Conservation (phyloP, 2,797 vertebrate species). For the Tragopan temminckii region DNA sequence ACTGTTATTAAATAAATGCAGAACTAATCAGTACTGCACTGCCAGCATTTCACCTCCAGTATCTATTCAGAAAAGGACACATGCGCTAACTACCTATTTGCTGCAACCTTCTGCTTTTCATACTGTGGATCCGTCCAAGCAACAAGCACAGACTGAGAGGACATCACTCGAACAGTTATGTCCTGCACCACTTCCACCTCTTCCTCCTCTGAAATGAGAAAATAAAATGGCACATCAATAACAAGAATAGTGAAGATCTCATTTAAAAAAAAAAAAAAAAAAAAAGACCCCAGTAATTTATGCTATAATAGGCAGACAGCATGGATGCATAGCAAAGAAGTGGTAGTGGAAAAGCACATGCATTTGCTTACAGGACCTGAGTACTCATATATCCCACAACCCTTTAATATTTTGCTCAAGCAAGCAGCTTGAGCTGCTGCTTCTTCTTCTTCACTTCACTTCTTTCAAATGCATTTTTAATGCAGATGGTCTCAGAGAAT, state of each 20-base stretch:
- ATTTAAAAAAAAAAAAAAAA: not conserved
- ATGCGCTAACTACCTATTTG: conserved; percentile 73
- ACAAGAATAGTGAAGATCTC: not conserved
- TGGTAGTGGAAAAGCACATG: not conserved
- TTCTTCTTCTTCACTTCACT: too few species aligned
- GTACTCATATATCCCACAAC: not conserved
- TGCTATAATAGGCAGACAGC: not conserved
- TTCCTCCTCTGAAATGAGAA: conserved; percentile 87
- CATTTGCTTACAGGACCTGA: not conserved
- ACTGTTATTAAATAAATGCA: not conserved
- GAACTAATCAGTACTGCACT: not conserved
- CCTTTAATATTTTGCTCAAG: not conserved
- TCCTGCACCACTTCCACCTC: conserved; percentile 89
- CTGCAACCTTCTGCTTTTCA: conserved; percentile 85
- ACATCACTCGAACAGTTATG: conserved; percentile 93
- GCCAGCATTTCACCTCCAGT: not conserved
- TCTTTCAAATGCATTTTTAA: not conserved
- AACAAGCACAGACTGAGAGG: conserved; percentile 94
- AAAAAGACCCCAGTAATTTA: not conserved
- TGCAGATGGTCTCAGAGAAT: not conserved
- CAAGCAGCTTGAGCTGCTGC: too few species aligned
- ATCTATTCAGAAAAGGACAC: not conserved
- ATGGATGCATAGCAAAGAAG: not conserved
- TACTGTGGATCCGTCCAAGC: conserved; percentile 92
- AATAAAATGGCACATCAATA: not conserved